Conservation (phyloP, 2,113 vertebrate genomes). For the Pseudorhombus dupliciocellatus region DNA sequence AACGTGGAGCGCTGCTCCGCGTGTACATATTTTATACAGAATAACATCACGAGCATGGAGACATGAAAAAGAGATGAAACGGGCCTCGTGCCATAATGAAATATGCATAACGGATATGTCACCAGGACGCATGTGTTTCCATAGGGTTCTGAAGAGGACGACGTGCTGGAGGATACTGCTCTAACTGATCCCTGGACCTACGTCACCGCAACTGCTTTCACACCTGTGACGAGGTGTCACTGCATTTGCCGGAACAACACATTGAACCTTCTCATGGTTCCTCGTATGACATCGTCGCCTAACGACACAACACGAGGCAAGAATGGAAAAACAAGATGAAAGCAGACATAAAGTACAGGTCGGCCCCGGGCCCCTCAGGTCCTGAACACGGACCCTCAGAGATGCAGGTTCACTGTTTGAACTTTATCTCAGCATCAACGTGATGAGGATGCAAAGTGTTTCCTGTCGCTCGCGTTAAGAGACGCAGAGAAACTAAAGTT, state of each 20-base stretch:
- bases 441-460: too few species aligned
- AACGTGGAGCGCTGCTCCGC: neutral
- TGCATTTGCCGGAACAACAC: too few species aligned
- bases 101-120: conserved; percentile 25
- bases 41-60: neutral
- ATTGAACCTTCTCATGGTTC: too few species aligned
- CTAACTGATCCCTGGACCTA: neutral
- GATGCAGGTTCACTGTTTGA: too few species aligned
- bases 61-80: conserved; percentile 38
- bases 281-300: too few species aligned
- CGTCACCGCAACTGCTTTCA: neutral
- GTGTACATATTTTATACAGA: conserved; percentile 9
- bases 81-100: conserved; percentile 12
- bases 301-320: too few species aligned
- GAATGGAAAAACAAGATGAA: neutral
- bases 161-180: too few species aligned
- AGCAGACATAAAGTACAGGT: too few species aligned
- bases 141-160: neutral
- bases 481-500: neutral
- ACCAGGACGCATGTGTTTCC: neutral
- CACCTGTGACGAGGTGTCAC: neutral
- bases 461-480: too few species aligned
- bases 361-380: too few species aligned
- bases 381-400: too few species aligned
- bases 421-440: too few species aligned